Evolutionary conservation across 2,888 invertebrate species (phyloP).

Genomic region (Bugulina stolonifera): DNA sequence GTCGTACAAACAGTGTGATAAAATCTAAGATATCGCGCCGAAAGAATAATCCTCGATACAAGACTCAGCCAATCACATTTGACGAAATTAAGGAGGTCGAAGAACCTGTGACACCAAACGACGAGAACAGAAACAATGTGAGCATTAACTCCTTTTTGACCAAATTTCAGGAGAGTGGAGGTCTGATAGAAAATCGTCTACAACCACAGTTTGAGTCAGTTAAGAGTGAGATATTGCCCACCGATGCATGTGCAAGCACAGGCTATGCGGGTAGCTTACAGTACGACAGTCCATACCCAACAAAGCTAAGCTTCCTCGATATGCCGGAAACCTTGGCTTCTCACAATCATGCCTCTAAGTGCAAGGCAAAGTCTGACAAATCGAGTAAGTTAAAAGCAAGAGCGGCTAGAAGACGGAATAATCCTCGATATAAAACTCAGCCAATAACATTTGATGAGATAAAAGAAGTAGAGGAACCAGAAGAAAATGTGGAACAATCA

Average conservation of each 20-base stretch:
- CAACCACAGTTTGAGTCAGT: not conserved
- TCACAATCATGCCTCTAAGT: not conserved
- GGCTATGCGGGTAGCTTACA: not conserved
- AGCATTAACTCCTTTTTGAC: not conserved
- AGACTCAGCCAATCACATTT: constrained; percentile 66
- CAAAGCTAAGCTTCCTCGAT: constrained; percentile 13
- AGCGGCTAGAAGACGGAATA: constrained; percentile 52
- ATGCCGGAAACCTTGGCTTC: not conserved
- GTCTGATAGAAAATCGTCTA: not conserved
- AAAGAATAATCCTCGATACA: constrained; percentile 55
- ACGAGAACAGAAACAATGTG: constrained; percentile 1
- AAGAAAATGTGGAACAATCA: too few relatives aligned
- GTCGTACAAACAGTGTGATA: not conserved
- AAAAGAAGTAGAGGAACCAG: constrained; percentile 62
- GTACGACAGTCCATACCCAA: constrained; percentile 24
- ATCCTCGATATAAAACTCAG: constrained; percentile 59
- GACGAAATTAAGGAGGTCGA: constrained; percentile 68
- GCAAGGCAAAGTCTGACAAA: not conserved
- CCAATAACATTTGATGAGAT: constrained; percentile 68
- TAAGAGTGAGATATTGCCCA: not conserved
- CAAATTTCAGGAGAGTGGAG: not conserved
- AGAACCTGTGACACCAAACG: constrained; percentile 55
- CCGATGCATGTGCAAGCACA: not conserved
- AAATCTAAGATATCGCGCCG: constrained; percentile 44
- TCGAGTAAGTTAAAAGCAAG: not conserved